Conservation (phyloP, 2,888 invertebrate species). For the Poecilobothrus nobilitatus region DNA sequence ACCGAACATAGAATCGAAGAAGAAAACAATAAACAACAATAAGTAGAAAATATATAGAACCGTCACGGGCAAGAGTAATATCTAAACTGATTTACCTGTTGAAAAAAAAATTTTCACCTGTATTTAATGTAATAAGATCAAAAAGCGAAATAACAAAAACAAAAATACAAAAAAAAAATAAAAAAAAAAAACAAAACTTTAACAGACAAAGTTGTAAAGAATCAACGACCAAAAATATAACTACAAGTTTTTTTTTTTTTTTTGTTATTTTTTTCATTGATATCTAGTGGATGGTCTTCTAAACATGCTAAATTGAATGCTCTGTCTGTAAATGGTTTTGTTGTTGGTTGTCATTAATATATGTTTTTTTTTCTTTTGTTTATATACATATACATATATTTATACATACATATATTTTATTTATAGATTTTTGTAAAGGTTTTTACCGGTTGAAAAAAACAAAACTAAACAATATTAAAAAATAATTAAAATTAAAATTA, state of each 20-base stretch:
- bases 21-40: not conserved
- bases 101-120: constrained; percentile 2
- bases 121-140: not conserved
- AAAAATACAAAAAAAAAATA: not conserved
- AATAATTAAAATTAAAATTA: too few species aligned
- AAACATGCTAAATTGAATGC: too few species aligned
- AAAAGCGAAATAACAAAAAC: not conserved
- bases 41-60: not conserved
- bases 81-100: constrained; percentile 1
- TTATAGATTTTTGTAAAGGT: too few species aligned
- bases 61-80: constrained; percentile 1
- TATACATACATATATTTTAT: too few species aligned
- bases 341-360: not conserved
- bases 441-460: too few species aligned
- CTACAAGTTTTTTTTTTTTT: not conserved
- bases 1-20: too few species aligned
- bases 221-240: constrained; percentile 1
- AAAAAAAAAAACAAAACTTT: too few species aligned
- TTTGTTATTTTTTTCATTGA: too few species aligned
- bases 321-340: not conserved
- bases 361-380: too few species aligned
- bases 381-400: too few species aligned
- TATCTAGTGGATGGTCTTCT: too few species aligned
- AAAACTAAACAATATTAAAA: too few species aligned
- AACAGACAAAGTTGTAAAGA: constrained; percentile 2